Conservation (phyloP, 2,113 vertebrate genomes). For the Dicerorhinus sumatrensis region DNA sequence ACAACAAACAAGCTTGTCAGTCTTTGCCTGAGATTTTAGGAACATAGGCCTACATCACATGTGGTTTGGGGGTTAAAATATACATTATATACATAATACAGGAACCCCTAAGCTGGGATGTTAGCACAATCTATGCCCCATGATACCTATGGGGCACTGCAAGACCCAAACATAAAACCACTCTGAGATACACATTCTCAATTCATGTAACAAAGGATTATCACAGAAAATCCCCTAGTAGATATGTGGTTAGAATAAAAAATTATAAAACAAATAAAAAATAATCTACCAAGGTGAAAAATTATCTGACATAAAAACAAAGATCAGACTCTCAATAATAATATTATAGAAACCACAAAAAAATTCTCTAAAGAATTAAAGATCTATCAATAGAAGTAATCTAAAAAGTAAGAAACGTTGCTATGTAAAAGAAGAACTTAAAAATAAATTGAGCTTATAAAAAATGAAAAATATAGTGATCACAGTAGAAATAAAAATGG, state of each 20-base stretch:
- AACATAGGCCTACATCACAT: not conserved
- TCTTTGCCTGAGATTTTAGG: not conserved
- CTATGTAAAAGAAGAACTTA: not conserved
- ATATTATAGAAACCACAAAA: not conserved
- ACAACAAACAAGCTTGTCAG: not conserved
- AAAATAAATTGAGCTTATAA: not conserved
- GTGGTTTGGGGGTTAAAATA: not conserved
- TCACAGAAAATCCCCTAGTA: not conserved
- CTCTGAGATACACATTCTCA: not conserved
- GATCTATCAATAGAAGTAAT: not conserved
- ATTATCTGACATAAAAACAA: not conserved
- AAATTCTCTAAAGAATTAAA: not conserved
- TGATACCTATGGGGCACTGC: not conserved
- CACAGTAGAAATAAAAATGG: not conserved
- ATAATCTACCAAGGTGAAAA: not conserved
- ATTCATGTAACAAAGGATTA: not conserved
- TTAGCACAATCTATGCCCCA: not conserved
- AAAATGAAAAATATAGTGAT: not conserved
- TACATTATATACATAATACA: not conserved
- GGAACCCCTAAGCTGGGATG: not conserved
- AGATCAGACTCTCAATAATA: not conserved
- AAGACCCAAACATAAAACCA: not conserved
- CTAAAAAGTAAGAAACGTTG: not conserved
- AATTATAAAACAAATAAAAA: conserved; percentile 2
- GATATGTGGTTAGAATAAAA: not conserved